Conservation (phyloP, 2,888 invertebrate species). For the Athrips mouffetella region DNA sequence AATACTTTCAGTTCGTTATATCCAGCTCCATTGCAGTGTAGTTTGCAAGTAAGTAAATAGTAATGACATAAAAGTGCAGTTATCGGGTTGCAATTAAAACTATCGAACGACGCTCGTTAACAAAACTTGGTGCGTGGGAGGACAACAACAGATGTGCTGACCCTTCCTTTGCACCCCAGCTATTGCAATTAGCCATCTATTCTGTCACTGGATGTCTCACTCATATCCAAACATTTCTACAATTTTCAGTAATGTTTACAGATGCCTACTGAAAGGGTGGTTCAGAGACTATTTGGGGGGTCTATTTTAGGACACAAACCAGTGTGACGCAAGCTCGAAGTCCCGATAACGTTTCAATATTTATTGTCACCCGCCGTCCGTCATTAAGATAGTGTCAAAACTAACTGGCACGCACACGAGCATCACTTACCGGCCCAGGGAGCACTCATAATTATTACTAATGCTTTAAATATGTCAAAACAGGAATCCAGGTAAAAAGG, state of each 20-base stretch:
- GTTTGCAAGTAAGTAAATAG: slow-evolving; percentile 6
- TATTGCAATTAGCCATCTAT: slow-evolving; percentile 57
- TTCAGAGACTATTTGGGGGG: slow-evolving; percentile 58
- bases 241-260: slow-evolving; percentile 21
- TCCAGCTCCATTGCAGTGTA: neutral
- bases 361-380: slow-evolving; percentile 74
- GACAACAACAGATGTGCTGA: slow-evolving; percentile 70
- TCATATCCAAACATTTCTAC: slow-evolving; percentile 10
- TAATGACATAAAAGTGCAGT: slow-evolving; percentile 45
- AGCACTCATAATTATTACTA: slow-evolving; percentile 79
- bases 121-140: slow-evolving; percentile 56
- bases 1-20: neutral
- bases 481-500: slow-evolving; percentile 79
- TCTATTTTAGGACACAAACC: slow-evolving; percentile 62
- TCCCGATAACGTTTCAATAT: slow-evolving; percentile 74
- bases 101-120: slow-evolving; percentile 62
- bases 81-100: slow-evolving; percentile 76
- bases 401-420: slow-evolving; percentile 62
- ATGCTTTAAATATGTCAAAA: slow-evolving; percentile 79
- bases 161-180: slow-evolving; percentile 60
- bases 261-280: slow-evolving; percentile 21
- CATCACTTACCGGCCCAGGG: slow-evolving; percentile 58
- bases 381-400: slow-evolving; percentile 79
- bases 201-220: slow-evolving; percentile 30
- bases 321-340: slow-evolving; percentile 60